Conservation (phyloP, 2,888 invertebrate species). For the Exephanes ischioxanthus region DNA sequence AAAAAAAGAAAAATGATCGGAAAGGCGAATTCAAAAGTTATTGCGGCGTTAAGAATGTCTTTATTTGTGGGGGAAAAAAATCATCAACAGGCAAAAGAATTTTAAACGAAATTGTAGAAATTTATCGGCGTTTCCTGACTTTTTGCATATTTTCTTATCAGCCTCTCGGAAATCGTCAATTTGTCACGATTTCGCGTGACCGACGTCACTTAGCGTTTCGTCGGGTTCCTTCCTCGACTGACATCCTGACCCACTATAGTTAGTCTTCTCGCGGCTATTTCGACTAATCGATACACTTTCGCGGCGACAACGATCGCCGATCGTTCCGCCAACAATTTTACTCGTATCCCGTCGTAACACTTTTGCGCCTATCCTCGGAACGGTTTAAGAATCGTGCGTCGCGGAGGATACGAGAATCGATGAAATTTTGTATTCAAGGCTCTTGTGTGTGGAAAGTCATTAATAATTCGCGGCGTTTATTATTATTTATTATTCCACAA, state of each 20-base stretch:
- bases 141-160: slow-evolving; percentile 12
- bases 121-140: slow-evolving; percentile 19
- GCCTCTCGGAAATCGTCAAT: background rate
- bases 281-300: slow-evolving; percentile 60
- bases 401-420: background rate
- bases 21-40: too few species aligned
- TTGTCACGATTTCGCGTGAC: slow-evolving; percentile 45
- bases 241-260: slow-evolving; percentile 59
- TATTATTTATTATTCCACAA: too few species aligned
- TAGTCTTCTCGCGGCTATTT: slow-evolving; percentile 12
- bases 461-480: too few species aligned
- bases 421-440: background rate
- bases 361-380: background rate
- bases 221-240: slow-evolving; percentile 32
- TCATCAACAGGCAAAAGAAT: background rate
- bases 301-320: slow-evolving; percentile 32
- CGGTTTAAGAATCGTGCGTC: background rate
- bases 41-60: background rate
- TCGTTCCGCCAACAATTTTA: slow-evolving; percentile 29
- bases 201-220: slow-evolving; percentile 20
- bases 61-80: background rate
- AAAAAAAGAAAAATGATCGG: too few species aligned
- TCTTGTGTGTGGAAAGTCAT: too few species aligned
- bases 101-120: background rate
- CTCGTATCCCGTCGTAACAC: slow-evolving; percentile 24